phyloP scores from a whole-genome alignment of 2,113 vertebrate genomes.

The Isichthys henryi region DNA sequence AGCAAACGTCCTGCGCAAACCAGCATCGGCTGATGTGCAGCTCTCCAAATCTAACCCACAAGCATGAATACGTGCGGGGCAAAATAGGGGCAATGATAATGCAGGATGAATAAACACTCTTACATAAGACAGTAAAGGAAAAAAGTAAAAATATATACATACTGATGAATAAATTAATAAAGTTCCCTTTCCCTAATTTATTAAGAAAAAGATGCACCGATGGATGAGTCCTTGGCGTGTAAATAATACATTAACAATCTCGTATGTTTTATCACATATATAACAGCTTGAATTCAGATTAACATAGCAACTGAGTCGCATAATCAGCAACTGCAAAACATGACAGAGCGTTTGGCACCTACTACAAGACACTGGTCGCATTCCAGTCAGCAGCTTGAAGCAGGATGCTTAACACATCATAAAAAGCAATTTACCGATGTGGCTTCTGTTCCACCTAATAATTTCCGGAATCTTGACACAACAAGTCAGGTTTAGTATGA shows the following conservation, averaged over 20 bases:
- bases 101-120: neutral
- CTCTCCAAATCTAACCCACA: constrained; percentile 18
- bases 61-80: neutral
- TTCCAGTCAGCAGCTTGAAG: neutral
- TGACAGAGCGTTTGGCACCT: neutral
- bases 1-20: constrained; percentile 10
- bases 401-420: neutral
- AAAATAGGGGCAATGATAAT: neutral
- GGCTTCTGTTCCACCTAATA: neutral
- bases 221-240: neutral
- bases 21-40: constrained; percentile 33
- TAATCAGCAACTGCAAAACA: neutral
- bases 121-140: neutral
- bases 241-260: neutral
- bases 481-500: neutral
- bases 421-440: constrained; percentile 1
- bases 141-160: neutral
- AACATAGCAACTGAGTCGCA: neutral
- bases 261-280: neutral
- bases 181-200: neutral
- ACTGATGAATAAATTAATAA: neutral
- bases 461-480: neutral
- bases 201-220: neutral
- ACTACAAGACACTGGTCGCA: neutral
- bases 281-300: neutral